These are phyloP conservation scores for Eulemur macaco DNA, from an alignment of 2,113 vertebrate species.

Conservation along the genomic window DNA sequence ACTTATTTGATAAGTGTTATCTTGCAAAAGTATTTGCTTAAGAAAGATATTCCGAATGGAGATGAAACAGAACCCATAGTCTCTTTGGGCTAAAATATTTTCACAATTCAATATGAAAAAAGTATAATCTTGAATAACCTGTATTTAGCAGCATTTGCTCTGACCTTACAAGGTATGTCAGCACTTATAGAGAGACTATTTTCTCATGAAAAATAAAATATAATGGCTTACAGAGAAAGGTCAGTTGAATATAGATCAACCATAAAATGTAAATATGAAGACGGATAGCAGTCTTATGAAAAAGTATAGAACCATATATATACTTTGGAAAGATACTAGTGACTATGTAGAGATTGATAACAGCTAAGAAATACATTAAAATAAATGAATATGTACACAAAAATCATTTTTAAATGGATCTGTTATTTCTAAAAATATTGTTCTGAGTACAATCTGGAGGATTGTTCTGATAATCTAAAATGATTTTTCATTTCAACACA, in stretches of 20 bases:
- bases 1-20: not conserved
- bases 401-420: not conserved
- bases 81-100: not conserved
- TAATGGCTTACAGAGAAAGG: not conserved
- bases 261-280: not conserved
- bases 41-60: not conserved
- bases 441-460: not conserved
- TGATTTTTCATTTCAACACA: not conserved
- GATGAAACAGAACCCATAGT: not conserved
- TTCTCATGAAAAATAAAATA: not conserved
- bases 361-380: not conserved
- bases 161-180: not conserved
- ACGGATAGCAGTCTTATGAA: not conserved
- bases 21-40: not conserved
- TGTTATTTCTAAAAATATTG: not conserved
- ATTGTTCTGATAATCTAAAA: not conserved
- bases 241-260: not conserved
- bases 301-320: not conserved
- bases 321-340: not conserved
- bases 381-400: not conserved
- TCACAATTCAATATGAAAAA: not conserved
- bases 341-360: not conserved
- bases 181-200: not conserved
- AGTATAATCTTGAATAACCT: not conserved
- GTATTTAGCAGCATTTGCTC: not conserved